phyloP scores from a whole-genome alignment of 2,888 invertebrate genomes.

The Podabrus alpinus region DNA sequence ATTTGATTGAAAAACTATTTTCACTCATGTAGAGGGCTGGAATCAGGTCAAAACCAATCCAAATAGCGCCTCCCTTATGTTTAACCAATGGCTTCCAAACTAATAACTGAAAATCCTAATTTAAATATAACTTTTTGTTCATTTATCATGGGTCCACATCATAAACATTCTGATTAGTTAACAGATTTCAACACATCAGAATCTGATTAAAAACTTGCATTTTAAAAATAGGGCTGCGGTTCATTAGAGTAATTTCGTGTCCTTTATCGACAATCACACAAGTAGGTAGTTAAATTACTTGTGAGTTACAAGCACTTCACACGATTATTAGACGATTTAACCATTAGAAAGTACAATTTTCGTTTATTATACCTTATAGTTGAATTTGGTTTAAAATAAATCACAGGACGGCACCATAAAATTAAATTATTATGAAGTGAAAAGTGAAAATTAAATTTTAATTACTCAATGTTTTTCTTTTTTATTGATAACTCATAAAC shows the following conservation, averaged over 20 bases:
- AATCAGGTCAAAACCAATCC: too few relatives aligned
- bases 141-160: neutral
- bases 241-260: neutral
- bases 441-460: too few relatives aligned
- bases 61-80: too few relatives aligned
- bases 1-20: too few relatives aligned
- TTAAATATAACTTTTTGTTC: too few relatives aligned
- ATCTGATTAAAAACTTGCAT: neutral
- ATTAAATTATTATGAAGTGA: too few relatives aligned
- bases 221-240: neutral
- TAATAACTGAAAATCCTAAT: too few relatives aligned
- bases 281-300: neutral
- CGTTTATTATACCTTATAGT: neutral
- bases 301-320: neutral
- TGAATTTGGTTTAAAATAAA: neutral
- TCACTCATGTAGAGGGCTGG: too few relatives aligned
- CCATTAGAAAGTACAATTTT: neutral
- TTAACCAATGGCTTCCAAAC: too few relatives aligned
- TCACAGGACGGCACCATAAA: too few relatives aligned
- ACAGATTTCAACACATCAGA: neutral
- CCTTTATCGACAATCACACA: neutral
- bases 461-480: too few relatives aligned
- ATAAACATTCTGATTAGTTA: neutral
- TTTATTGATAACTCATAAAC: too few relatives aligned
- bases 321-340: neutral